A percentile compares a stretch with the other conserved stretches of the same genome.
These are phyloP conservation scores for Teleogryllus oceanicus DNA, from an alignment of 2,888 invertebrate genomes.

Conservation along the genomic window DNA sequence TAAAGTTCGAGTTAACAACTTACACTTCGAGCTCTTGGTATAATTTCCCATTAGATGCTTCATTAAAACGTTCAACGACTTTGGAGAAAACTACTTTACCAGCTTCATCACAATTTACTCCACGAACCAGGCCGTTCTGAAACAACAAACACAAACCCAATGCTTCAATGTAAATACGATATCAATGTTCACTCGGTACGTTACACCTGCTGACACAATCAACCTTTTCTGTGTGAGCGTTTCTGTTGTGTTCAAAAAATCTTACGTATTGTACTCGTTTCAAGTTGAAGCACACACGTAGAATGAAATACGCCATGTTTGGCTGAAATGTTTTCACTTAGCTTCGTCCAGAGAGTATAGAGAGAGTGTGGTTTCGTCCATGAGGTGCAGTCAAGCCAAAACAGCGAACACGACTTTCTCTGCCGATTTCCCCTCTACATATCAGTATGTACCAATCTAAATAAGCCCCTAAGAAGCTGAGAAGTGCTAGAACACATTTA, in stretches of 20 bases:
- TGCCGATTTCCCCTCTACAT: background rate
- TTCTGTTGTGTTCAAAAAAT: background rate
- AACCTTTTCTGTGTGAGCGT: background rate
- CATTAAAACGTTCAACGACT: background rate
- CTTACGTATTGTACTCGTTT: background rate
- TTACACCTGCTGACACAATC: background rate
- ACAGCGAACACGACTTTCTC: background rate
- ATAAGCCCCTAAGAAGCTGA: too few species aligned
- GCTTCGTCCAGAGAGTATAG: background rate
- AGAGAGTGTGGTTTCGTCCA: background rate
- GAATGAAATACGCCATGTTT: conserved; percentile 9
- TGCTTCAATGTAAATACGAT: too few species aligned
- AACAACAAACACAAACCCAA: background rate
- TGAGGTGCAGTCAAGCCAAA: background rate
- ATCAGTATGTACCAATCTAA: too few species aligned
- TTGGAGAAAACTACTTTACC: background rate
- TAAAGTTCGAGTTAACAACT: background rate
- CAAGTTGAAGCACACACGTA: background rate
- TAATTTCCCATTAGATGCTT: background rate
- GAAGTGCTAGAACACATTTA: too few species aligned
- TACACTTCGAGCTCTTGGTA: background rate
- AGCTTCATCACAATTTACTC: background rate
- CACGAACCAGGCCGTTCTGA: background rate
- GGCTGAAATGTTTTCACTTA: conserved; percentile 6
- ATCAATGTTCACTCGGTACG: too few species aligned